Evolutionary conservation across 35 echinoderm and acorn worm species (phyloP).

Genomic region (Strongylocentrotus purpuratus): DNA sequence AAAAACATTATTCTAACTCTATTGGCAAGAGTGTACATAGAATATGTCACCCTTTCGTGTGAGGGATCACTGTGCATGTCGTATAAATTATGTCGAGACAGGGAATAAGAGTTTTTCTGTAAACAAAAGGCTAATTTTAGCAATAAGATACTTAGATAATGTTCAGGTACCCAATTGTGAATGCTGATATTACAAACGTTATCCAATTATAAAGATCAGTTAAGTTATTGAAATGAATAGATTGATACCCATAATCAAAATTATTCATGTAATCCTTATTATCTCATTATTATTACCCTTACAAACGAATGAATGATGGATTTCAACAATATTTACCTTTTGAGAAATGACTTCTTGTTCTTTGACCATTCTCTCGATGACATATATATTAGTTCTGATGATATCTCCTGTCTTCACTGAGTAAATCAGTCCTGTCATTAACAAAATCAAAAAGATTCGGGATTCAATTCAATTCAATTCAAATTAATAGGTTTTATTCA

Average conservation of each 20-base stretch:
- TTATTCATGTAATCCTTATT: background rate
- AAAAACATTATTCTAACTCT: too few species aligned
- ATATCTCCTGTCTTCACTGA: constrained; percentile 40
- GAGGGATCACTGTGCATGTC: too few species aligned
- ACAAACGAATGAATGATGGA: background rate
- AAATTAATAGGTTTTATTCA: too few species aligned
- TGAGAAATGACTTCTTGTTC: background rate
- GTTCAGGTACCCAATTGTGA: background rate
- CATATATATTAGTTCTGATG: constrained; percentile 15
- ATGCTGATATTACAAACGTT: background rate
- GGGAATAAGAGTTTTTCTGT: too few species aligned
- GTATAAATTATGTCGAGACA: too few species aligned
- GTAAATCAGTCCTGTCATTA: constrained; percentile 39
- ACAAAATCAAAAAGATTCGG: background rate
- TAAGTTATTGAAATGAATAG: background rate
- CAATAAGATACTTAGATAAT: too few species aligned
- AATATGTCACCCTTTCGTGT: too few species aligned
- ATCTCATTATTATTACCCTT: background rate
- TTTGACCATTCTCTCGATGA: constrained; percentile 27
- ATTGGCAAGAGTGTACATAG: too few species aligned
- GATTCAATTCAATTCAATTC: too few species aligned
- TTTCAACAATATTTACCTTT: constrained; percentile 32
- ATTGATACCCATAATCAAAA: background rate
- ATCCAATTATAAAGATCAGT: background rate
- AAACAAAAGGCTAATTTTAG: too few species aligned